These are phyloP conservation scores for Pandemis heparana DNA, from an alignment of 2,888 invertebrate species.

Conservation along the genomic window DNA sequence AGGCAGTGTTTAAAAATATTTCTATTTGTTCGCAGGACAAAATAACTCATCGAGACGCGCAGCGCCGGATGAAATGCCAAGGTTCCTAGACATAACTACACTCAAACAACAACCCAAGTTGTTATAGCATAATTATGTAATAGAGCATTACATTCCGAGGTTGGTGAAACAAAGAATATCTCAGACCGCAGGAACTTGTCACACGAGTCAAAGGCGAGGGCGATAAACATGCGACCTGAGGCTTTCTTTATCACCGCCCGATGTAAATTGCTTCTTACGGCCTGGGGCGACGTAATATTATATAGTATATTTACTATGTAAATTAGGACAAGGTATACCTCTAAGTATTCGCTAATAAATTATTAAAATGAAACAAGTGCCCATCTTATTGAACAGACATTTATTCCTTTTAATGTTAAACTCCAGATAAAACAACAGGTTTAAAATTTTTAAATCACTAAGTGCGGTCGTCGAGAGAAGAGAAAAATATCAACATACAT, in stretches of 20 bases:
- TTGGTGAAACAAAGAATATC: no score
- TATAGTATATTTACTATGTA: slow-evolving; percentile 21
- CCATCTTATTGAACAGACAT: slow-evolving; percentile 77
- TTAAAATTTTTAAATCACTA: slow-evolving; percentile 59
- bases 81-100: slow-evolving; percentile 89
- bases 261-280: no score
- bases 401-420: slow-evolving; percentile 70
- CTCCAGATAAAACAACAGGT: slow-evolving; percentile 80
- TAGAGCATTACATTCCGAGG: no score
- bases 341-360: slow-evolving; percentile 37
- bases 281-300: no score
- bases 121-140: slow-evolving; percentile 59
- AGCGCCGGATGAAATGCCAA: slow-evolving; percentile 72
- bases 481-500: slow-evolving; percentile 16
- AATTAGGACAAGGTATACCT: slow-evolving; percentile 38
- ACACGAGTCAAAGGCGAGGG: no score
- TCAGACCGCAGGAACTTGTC: no score
- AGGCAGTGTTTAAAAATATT: neutral
- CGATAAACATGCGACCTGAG: no score
- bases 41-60: slow-evolving; percentile 50
- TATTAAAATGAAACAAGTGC: slow-evolving; percentile 56
- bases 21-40: slow-evolving; percentile 57
- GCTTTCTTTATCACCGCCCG: no score
- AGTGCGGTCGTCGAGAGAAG: slow-evolving; percentile 34
- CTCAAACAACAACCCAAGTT: slow-evolving; percentile 89